phyloP scores from a whole-genome alignment of 1,140 invertebrate species.

The Adoxophyes honmai region DNA sequence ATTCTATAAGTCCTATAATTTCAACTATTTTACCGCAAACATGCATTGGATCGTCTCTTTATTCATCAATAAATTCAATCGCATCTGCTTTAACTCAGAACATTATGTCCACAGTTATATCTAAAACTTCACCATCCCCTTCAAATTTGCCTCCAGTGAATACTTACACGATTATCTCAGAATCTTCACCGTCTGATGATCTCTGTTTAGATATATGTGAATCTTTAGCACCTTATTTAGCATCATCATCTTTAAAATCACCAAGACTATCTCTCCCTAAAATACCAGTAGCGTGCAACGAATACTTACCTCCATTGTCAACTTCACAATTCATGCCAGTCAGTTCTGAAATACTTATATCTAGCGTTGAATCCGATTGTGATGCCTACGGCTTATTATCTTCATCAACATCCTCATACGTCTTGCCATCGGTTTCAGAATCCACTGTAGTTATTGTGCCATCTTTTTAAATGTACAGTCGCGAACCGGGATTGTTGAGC shows the following conservation, averaged over 20 bases:
- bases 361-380: background rate
- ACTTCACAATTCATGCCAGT: background rate
- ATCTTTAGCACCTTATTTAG: background rate
- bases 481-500: too few species aligned
- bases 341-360: background rate
- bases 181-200: too few species aligned
- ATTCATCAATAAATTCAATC: background rate
- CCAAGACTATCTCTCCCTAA: background rate
- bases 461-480: too few species aligned
- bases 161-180: background rate
- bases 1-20: background rate
- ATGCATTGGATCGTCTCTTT: background rate
- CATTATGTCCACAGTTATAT: background rate
- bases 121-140: background rate
- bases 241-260: background rate
- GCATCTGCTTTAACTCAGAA: background rate
- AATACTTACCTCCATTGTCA: background rate
- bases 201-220: too few species aligned
- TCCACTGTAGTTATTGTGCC: background rate
- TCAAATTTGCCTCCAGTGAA: conserved; percentile 4
- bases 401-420: background rate
- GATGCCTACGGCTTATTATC: background rate
- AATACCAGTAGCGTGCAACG: conserved; percentile 1
- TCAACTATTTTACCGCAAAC: background rate
- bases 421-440: background rate